Conservation (phyloP, 2,797 vertebrate genomes). For the Amazona ochrocephala region DNA sequence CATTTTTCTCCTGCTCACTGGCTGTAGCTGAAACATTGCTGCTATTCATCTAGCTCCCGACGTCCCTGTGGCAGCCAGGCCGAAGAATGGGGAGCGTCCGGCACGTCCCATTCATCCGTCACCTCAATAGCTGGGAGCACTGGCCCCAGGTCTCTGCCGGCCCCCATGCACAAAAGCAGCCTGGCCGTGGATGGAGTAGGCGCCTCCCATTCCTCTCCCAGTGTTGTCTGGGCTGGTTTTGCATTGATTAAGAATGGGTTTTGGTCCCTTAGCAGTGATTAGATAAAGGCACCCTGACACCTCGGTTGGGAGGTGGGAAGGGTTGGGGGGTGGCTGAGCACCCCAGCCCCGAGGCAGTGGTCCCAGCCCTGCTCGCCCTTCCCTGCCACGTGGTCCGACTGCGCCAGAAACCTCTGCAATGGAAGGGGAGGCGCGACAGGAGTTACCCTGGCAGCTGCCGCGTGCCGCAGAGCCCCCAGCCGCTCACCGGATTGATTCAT, state of each 20-base stretch:
- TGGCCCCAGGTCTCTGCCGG: not conserved
- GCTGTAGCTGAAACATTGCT: slow-evolving; percentile 61
- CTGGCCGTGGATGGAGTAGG: not conserved
- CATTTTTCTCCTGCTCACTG: not conserved
- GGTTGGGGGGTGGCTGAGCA: not conserved
- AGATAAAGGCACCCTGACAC: not conserved
- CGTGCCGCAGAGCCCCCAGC: not conserved
- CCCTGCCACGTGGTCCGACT: slow-evolving; percentile 42
- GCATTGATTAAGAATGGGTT: slow-evolving; percentile 41
- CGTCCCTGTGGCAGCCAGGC: not conserved
- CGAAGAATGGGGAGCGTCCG: slow-evolving; percentile 29
- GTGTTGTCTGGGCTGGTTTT: not conserved
- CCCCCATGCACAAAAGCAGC: slow-evolving; percentile 53
- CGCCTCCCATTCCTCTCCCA: slow-evolving; percentile 19
- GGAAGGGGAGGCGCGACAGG: slow-evolving; percentile 56
- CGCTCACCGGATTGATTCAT: not conserved
- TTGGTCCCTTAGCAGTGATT: not conserved
- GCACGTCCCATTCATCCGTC: slow-evolving; percentile 74
- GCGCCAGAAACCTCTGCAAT: slow-evolving; percentile 60
- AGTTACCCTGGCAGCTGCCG: not conserved
- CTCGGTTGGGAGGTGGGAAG: not conserved
- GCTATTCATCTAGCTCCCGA: slow-evolving; percentile 53
- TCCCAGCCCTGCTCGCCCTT: not conserved
- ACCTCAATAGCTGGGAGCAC: slow-evolving; percentile 41
- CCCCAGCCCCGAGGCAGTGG: not conserved